Evolutionary conservation across 2,888 invertebrate genomes (phyloP).

Genomic region (Pammene fasciana): DNA sequence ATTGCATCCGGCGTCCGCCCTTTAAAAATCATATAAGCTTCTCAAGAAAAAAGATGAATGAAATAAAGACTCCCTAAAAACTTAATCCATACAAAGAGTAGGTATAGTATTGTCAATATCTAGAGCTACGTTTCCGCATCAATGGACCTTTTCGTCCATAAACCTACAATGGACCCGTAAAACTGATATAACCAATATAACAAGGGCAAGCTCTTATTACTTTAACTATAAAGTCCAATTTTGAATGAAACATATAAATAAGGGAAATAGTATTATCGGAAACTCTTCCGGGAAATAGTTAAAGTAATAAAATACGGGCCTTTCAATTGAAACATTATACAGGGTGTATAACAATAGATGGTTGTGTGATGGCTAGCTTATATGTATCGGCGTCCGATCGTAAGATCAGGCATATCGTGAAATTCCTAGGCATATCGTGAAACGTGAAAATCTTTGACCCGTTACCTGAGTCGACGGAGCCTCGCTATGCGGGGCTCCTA

Average conservation of each 20-base stretch:
- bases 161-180: constrained; percentile 21
- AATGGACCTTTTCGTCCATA: constrained; percentile 27
- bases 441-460: too few relatives aligned
- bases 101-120: constrained; percentile 1
- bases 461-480: too few relatives aligned
- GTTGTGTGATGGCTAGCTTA: too few relatives aligned
- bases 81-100: constrained; percentile 3
- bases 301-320: constrained; percentile 25
- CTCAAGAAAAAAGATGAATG: not conserved
- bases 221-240: not conserved
- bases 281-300: constrained; percentile 1
- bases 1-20: too few relatives aligned
- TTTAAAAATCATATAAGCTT: too few relatives aligned
- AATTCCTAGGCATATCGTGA: too few relatives aligned
- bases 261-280: too few relatives aligned
- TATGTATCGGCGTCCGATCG: too few relatives aligned
- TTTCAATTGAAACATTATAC: not conserved
- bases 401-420: too few relatives aligned
- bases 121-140: constrained; percentile 11
- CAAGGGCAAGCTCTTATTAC: not conserved
- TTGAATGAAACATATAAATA: not conserved
- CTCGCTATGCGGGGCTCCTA: too few relatives aligned
- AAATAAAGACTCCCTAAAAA: not conserved
- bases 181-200: constrained; percentile 16
- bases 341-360: too few relatives aligned